Evolutionary conservation across 2,888 invertebrate species (phyloP), one percentile per base, ranked within the genome.

Genomic region (Lampropteryx suffumata): DNA sequence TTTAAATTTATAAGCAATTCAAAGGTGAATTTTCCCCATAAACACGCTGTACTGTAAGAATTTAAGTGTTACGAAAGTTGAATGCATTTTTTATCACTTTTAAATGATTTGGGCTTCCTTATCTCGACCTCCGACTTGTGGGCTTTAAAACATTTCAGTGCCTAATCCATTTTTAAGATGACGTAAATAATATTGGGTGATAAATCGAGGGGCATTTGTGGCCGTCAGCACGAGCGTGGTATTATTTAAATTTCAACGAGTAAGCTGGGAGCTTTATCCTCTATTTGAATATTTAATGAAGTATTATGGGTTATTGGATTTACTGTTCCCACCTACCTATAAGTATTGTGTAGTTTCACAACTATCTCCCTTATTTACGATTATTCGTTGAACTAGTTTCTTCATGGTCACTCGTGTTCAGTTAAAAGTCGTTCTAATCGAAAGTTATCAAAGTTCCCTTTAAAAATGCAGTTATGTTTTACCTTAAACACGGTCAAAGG

Each of bases 241-340:
- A 75, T 82, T 82, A 83, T 83, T 82, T 65, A 82, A 79, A 80
- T 82, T 74, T 82, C 73, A 69, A 62, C 76, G 69, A 61, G 77
- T 76, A 76, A 77, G 70, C 64, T 65, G 66, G 73, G 61, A 67
- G 73, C 70, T 55, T 69, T 71, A 73, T 71, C 71, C 67, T 65
- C 55, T 43, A 61, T 54, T 61, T 65, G 60, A 60, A 70, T 68
- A 65, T 71, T 69, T 71, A 69, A 70, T 63, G 55, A 68, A 63
- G 59, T 57, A 55, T 66, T 56, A 52, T 40, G 27, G 36, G 30
- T 32, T 33, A 28, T 30, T 10, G 24, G 39, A 39, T 17, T 48
- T 34, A 33, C 26, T 40, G 28, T 40, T 21, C 12, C 30, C 28
- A 35, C 45, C 11, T 27, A 42, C 11, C 8, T 36, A 9, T 1